Evolutionary conservation across 1,140 invertebrate species (phyloP), one percentile per base, ranked within the genome.

Genomic region (Heliothis virescens): DNA sequence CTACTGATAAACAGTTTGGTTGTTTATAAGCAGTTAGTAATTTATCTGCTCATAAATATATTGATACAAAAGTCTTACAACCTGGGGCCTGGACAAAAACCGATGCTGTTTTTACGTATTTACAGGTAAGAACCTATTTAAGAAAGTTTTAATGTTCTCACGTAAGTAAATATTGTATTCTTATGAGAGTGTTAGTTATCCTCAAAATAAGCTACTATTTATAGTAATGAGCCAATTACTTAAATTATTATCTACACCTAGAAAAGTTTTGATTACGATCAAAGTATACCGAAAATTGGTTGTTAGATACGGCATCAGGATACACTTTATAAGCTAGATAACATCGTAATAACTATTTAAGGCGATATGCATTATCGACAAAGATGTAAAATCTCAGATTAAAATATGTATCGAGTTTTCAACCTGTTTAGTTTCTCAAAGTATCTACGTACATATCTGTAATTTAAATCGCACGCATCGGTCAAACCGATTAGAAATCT

Each of bases 401-500:
- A 60, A 60, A 29, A 60, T 29, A 41, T 18, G 4, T 60, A 60
- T 60, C 21, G 2, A 2, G 21, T 13, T 26, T 13, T 29, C 34
- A 41, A 7, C 7, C 34, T 41, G 5, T 41, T 41, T 41, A 41
- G 34, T 41, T 41, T 41, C 34, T 41, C 34, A 41, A 7, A 41
- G 34, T 41, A 41, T 41, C 34, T 41, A 9, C 9, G 5, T 13
- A 15, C 26, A 4, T 4, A 59, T 60, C 21, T 13, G 21, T 18
- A 41, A 41, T 41, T 41, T 41, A 41, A 9, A 9, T 41, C 34
- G 34, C 34, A 26, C 29, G 21, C 11, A 60, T 29, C 13, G 21
- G 21, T 26, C n/a, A 26, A 59, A 59, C 57, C 57, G 57, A 59
- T 60, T 60, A 60, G 57, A 60, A 60, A 60, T 60, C 57, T 60